Conservation (phyloP, 2,888 invertebrate species). For the Adelphocoris suturalis region DNA sequence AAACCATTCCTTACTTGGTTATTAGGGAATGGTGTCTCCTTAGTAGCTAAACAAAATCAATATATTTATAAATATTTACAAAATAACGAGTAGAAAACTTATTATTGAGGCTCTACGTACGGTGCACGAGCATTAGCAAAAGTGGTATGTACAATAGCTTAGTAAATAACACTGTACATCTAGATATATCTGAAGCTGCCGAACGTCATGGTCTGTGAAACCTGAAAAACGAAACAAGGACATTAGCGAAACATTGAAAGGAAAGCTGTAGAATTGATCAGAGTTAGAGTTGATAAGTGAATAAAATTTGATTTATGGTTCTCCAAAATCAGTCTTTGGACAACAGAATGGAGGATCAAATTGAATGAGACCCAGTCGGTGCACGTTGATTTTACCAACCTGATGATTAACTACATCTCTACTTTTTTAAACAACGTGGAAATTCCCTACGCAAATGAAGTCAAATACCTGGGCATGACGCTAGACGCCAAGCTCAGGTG, state of each 20-base stretch:
- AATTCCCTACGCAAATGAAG: no score
- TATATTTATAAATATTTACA: constrained; percentile 73
- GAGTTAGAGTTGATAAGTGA: not conserved
- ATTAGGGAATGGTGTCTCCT: constrained; percentile 59
- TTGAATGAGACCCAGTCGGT: no score
- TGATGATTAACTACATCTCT: no score
- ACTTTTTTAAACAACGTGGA: no score
- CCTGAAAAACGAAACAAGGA: constrained; percentile 79
- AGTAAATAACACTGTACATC: constrained; percentile 74
- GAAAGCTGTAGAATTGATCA: not conserved
- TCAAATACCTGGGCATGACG: no score
- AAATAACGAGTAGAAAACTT: constrained; percentile 74
- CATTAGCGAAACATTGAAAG: no score
- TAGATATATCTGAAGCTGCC: constrained; percentile 76
- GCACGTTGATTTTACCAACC: no score
- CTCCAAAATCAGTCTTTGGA: no score
- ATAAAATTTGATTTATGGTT: no score
- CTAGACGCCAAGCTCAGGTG: no score
- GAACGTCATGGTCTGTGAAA: constrained; percentile 90
- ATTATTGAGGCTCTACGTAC: constrained; percentile 72
- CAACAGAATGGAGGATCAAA: no score
- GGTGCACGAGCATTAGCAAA: constrained; percentile 73
- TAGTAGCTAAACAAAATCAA: constrained; percentile 18
- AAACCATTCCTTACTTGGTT: constrained; percentile 63
- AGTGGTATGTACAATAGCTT: constrained; percentile 74